phyloP scores from a whole-genome alignment of 2,888 invertebrate species.

The Tribolium freemani region DNA sequence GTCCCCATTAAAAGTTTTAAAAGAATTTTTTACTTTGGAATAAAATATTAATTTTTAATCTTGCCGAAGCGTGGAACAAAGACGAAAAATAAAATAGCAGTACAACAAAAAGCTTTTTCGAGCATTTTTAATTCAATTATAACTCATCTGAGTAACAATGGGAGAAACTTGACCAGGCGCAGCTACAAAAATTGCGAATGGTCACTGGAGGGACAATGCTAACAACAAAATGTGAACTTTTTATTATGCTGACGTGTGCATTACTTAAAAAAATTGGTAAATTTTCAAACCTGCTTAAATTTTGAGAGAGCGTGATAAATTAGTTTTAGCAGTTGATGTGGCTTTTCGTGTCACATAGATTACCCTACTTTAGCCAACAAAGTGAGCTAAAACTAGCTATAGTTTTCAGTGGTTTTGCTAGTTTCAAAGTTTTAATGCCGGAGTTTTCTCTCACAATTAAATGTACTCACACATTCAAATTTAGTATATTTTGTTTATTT shows the following conservation, averaged over 20 bases:
- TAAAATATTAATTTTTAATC: conserved; percentile 9
- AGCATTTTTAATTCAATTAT: conserved; percentile 31
- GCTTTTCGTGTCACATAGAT: not conserved
- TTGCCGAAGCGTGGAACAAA: not conserved
- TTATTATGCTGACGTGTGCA: not conserved
- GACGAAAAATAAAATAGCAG: not conserved
- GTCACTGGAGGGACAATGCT: not conserved
- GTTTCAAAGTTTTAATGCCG: not conserved
- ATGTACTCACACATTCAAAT: not conserved
- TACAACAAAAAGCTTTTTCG: conserved; percentile 26
- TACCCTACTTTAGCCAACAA: not conserved
- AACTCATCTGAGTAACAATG: conserved; percentile 5
- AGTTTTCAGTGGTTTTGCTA: not conserved
- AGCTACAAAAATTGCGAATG: not conserved
- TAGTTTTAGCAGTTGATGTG: not conserved
- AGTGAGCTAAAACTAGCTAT: not conserved
- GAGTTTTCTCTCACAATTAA: not conserved
- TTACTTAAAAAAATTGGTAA: not conserved
- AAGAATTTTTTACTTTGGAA: conserved; percentile 6
- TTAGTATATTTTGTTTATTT: not conserved
- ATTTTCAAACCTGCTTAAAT: not conserved
- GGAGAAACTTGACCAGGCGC: conserved; percentile 20
- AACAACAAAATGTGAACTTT: not conserved
- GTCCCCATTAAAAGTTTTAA: conserved; percentile 19
- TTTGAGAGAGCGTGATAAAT: not conserved